Evolutionary conservation across 2,797 vertebrate genomes (phyloP), one percentile per base, ranked within the genome.

Genomic region (Falco naumanni): DNA sequence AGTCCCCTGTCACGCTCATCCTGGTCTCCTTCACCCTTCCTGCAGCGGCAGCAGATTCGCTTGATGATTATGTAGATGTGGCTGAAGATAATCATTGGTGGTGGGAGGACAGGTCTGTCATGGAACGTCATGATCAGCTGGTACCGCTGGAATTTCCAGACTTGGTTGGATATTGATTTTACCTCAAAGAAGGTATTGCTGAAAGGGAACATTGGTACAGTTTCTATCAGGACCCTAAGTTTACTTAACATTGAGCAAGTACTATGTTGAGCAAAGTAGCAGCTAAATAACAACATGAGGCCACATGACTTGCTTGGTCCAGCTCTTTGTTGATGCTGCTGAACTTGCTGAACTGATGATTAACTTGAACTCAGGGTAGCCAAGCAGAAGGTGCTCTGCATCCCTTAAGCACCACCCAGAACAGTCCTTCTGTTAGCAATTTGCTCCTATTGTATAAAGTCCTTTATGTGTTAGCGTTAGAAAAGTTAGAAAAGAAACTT

Each of bases 131-230:
- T 99, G 87, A 99, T 99, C 93, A 99, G 98, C 97, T 99, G 99
- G 87, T 99, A 99, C 64, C 99, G 97, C 98, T 99, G 99, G 91
- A 99, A 99, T 97, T 99, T 99, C 99, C 99, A 99, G 84, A 99
- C 99, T 97, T 99, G 99, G 97, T 99, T 99, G 79, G 99, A 99
- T 96, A 99, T 99, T 90, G 99, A 99, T 95, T 99, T 99, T 48
- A 99, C 99, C 95, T 99, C 99, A 95, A 99, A 99, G 98, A 99
- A 99, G 25, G 99, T 99, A 96, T 99, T 99, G 98, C 99, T 99
- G 98, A 85, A 96, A 96, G 72, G 63, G 54, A 84, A 84, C 41
- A 90, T 0, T 57, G 24, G 79, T 41, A 57, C 50, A 24, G 26
- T 79, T 82, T 75, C 43, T 70, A 11, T 16, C 39, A 75, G 68